phyloP scores from a whole-genome alignment of 2,888 invertebrate genomes.

The Harmothoe impar region DNA sequence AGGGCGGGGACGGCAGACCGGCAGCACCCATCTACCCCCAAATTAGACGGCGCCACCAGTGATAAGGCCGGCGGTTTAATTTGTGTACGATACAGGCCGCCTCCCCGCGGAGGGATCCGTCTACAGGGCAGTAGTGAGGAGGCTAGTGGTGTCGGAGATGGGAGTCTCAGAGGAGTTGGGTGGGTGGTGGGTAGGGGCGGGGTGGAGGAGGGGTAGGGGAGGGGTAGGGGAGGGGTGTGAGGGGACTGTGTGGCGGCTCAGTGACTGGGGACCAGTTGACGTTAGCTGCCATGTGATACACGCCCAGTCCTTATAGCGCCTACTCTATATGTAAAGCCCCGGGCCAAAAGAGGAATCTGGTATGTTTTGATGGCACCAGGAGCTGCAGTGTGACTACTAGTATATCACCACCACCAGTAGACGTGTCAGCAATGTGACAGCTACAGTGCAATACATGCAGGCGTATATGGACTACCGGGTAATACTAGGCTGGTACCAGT shows the following conservation, averaged over 20 bases:
- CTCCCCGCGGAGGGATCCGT: slow-evolving; percentile 52
- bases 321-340: no score
- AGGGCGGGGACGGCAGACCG: neutral
- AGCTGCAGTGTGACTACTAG: no score
- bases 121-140: neutral
- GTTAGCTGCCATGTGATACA: no score
- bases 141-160: neutral
- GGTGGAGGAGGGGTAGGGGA: neutral
- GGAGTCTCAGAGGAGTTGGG: neutral
- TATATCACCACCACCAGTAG: no score
- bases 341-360: no score
- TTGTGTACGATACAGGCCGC: slow-evolving; percentile 42
- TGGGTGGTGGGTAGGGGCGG: neutral
- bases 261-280: no score
- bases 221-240: neutral
- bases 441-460: no score
- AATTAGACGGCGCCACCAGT: slow-evolving; percentile 22
- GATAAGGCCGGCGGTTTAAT: slow-evolving; percentile 54
- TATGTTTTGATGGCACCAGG: no score
- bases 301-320: no score
- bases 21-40: neutral
- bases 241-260: neutral
- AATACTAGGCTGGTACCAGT: no score
- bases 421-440: no score
- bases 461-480: no score